Base-by-base conservation (phyloP, 2,797 vertebrate genomes). In the Choloepus didactylus region DNA sequence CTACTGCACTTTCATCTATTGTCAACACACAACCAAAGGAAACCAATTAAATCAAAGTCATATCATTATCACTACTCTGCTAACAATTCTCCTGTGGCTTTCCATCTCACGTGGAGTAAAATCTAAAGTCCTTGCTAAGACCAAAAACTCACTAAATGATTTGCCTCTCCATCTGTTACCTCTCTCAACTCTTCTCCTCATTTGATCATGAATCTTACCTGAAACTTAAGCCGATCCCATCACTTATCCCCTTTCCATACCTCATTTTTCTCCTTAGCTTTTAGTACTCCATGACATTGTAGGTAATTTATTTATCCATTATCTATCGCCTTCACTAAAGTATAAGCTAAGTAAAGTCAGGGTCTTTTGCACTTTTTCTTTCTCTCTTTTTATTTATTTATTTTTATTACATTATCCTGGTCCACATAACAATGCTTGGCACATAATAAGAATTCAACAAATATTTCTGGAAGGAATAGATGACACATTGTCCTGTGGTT, bases 381-480 rank as follows among this genome's bases (percentile, higher is more conserved):
- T 62, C 14, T 38, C 35, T 31, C 16, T 56, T 15, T 46, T 38
- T 18, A 18, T 16, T 18, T 23, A 23, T 87, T 94, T 67, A 19
- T 11, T 72, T 31, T 72, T 31, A 75, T 15, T 54, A 59, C 0
- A 62, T 4, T 59, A 70, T 46, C 16, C 29, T 15, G 29, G 51
- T 87, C 44, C 35, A 49, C 62, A 67, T 25, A 84, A 29, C 67
- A 77, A 46, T 69, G 29, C 9, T n/a, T 69, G 49, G 16, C 2
- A 62, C 51, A 7, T 62, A 29, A 75, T 84, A 87, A 90, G 72
- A 15, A 70, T 70, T 75, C 8, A 70, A 25, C 59, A 80, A 85
- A 72, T 85, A 54, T 89, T 73, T 75, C 15, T 75, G 19, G 80
- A 69, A 79, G 29, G 11, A 89, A 60, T 84, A 95, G 88, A 89